Conservation (phyloP, 1,140 invertebrate species). For the Ceratosolen solmsi region DNA sequence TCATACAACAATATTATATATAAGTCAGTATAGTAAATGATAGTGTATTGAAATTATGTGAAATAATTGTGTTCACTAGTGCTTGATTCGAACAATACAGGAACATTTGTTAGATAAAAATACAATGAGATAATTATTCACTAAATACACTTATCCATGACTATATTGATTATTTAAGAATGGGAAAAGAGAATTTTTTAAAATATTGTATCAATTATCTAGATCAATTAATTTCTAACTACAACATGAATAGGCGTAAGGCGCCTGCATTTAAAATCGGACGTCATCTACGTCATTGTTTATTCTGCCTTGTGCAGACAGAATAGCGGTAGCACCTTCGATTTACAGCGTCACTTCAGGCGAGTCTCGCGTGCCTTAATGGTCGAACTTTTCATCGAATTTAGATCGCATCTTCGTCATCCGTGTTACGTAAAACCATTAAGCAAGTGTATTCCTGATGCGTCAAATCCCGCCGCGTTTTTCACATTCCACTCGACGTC, state of each 20-base stretch:
- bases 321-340: not conserved
- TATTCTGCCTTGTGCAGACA: not conserved
- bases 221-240: too few relatives aligned
- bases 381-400: conserved; percentile 39
- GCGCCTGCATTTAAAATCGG: not conserved
- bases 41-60: not conserved
- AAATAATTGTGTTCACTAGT: not conserved
- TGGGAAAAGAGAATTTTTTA: too few relatives aligned
- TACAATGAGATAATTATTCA: too few relatives aligned
- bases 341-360: not conserved
- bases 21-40: too few relatives aligned
- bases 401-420: conserved; percentile 50
- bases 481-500: conserved; percentile 48
- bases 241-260: too few relatives aligned
- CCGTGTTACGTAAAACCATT: conserved; percentile 48
- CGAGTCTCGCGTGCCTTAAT: not conserved
- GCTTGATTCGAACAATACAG: not conserved
- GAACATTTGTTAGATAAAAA: not conserved
- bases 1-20: too few relatives aligned
- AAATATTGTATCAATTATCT: too few relatives aligned
- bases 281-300: conserved; percentile 11
- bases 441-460: conserved; percentile 54
- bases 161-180: too few relatives aligned
- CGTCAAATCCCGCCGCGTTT: conserved; percentile 21
- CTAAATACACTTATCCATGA: too few relatives aligned